These are phyloP conservation scores for Lagopus leucura DNA, from an alignment of 2,113 vertebrate species.

Conservation along the genomic window DNA sequence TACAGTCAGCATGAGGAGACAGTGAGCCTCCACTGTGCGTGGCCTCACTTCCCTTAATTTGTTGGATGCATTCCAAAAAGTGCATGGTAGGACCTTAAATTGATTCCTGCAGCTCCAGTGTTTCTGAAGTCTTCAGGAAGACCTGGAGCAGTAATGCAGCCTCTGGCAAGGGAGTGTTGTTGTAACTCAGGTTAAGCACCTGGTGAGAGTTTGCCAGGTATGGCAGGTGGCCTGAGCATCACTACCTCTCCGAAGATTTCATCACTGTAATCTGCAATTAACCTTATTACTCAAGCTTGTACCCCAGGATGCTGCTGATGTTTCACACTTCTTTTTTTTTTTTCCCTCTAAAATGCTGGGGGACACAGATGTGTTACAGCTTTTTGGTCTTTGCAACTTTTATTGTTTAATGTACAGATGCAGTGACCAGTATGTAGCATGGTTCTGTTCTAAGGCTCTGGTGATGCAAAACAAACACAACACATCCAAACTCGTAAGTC, in stretches of 20 bases:
- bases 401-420: rapidly evolving
- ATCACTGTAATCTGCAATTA: neutral
- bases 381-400: neutral
- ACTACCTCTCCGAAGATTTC: neutral
- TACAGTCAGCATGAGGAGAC: neutral
- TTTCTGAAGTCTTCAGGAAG: neutral
- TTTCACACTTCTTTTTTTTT: neutral
- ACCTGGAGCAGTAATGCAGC: neutral
- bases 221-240: neutral
- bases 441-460: neutral
- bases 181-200: neutral
- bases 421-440: rapidly evolving
- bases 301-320: neutral
- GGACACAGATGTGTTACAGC: rapidly evolving
- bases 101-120: neutral
- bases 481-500: neutral
- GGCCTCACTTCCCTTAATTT: neutral
- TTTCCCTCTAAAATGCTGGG: neutral
- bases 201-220: neutral
- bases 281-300: neutral
- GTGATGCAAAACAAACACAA: neutral
- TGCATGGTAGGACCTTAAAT: neutral
- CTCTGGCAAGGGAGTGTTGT: neutral
- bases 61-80: neutral
- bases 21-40: neutral